Conservation (phyloP, 1,140 invertebrate genomes). For the Drosophila seguyi region DNA sequence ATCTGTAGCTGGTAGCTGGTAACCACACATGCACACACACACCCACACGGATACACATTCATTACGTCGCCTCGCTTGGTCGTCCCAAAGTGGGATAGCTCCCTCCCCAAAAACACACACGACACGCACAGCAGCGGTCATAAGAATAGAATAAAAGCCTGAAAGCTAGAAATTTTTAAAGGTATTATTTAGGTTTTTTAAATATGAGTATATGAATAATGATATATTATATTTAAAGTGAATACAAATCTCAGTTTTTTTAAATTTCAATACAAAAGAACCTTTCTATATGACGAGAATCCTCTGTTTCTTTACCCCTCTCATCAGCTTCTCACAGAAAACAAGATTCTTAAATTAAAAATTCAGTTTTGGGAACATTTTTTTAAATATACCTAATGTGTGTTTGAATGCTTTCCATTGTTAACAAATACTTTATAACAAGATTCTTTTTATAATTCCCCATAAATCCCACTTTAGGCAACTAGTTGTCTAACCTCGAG, state of each 20-base stretch:
- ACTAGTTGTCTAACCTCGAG: not conserved
- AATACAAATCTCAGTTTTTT: not conserved
- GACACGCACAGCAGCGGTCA: not conserved
- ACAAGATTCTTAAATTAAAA: no score
- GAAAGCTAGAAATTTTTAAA: not conserved
- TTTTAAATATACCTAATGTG: no score
- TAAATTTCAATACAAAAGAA: no score
- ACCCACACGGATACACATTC: constrained; percentile 56
- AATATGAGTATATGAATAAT: not conserved
- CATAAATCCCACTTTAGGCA: not conserved
- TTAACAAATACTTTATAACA: no score
- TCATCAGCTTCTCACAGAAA: no score
- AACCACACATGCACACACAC: constrained; percentile 50
- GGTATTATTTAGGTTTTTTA: not conserved
- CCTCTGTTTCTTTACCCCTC: no score
- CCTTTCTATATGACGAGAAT: no score
- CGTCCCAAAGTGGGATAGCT: constrained; percentile 77
- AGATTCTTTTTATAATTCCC: no score
- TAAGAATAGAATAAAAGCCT: not conserved
- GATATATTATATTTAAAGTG: not conserved
- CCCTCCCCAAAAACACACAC: not conserved
- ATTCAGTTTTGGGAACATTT: no score
- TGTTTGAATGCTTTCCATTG: no score
- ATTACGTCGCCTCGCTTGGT: constrained; percentile 67
- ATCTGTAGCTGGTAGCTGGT: constrained; percentile 46